Conservation (phyloP, 2,888 invertebrate species). For the Latrodectus elegans region DNA sequence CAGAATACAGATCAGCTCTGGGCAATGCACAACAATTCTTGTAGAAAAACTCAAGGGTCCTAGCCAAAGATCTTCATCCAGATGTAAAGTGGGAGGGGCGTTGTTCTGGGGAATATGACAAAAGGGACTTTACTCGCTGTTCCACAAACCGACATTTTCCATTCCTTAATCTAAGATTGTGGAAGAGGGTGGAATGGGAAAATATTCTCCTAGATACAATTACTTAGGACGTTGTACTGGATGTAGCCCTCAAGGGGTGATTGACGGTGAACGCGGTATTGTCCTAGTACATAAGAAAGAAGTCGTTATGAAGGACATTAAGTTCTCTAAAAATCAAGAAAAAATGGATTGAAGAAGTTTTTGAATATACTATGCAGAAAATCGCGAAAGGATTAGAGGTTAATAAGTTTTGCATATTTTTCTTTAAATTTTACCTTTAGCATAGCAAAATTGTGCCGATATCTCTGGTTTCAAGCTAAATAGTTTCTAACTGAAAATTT, state of each 20-base stretch:
- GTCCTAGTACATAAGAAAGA: neutral
- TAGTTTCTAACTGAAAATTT: too few relatives aligned
- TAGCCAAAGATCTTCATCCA: constrained; percentile 11
- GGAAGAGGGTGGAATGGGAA: neutral
- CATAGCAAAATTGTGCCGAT: too few relatives aligned
- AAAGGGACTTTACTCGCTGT: neutral
- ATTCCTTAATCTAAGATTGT: constrained; percentile 8
- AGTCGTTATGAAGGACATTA: constrained; percentile 52
- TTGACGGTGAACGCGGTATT: neutral
- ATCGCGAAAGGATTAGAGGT: constrained; percentile 20
- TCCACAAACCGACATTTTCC: neutral
- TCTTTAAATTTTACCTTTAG: neutral
- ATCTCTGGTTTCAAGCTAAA: too few relatives aligned
- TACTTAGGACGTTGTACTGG: constrained; percentile 38
- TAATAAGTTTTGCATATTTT: neutral
- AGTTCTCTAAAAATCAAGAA: constrained; percentile 12
- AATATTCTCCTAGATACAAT: constrained; percentile 53
- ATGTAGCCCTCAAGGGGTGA: constrained; percentile 15
- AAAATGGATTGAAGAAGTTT: constrained; percentile 7
- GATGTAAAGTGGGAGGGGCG: neutral
- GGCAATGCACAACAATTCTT: constrained; percentile 28
- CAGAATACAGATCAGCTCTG: constrained; percentile 57
- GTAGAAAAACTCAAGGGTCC: constrained; percentile 20
- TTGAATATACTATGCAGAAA: constrained; percentile 47
- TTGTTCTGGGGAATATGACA: neutral